Evolutionary conservation across 1,140 invertebrate species (phyloP), one percentile per base, ranked within the genome.

Genomic region (Drosophila trapezifrons): DNA sequence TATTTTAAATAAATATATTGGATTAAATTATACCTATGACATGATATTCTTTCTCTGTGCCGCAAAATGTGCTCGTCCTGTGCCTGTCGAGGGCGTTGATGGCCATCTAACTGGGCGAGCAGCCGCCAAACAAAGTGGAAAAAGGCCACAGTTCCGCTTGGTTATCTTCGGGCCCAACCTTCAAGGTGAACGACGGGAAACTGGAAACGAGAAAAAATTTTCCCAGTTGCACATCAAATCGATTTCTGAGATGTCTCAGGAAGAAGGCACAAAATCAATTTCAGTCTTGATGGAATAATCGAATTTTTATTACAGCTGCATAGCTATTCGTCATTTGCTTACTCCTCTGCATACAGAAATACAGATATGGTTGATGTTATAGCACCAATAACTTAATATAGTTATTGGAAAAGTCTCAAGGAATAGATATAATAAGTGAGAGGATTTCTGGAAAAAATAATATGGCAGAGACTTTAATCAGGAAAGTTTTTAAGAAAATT

Each of bases 41-140:
- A 8, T 12, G 32, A 20, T 35, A 52, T 35, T 52, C 4, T 20
- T 20, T 35, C 13, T 15, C 17, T 35, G 49, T 52, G 29, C 59
- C 32, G 40, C 18, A 22, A 40, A 37, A 42, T 47, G 47, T 54
- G 20, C 20, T 40, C 10, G n/a, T 32, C 25, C 25, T 38, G 38
- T 56, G 64, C 32, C 25, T 35, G 42, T 40, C n/a, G 64, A 25
- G 67, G 66, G 65, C 64, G 51, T 69, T 70, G 63, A 70, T 70
- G 54, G 65, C 52, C 67, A 56, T 70, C 64, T 70, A 57, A 57
- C 42, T 47, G 64, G 37, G 40, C 40, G 42, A 70, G 32, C 42
- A 70, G 63, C 63, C 66, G 29, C 65, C 65, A 71, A 65, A 51
- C 38, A 55, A 73, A 64, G 47, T 75, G 72, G 59, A 75, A 74